These are phyloP conservation scores for Meta bourneti DNA, from an alignment of 2,888 invertebrate species.

Conservation along the genomic window DNA sequence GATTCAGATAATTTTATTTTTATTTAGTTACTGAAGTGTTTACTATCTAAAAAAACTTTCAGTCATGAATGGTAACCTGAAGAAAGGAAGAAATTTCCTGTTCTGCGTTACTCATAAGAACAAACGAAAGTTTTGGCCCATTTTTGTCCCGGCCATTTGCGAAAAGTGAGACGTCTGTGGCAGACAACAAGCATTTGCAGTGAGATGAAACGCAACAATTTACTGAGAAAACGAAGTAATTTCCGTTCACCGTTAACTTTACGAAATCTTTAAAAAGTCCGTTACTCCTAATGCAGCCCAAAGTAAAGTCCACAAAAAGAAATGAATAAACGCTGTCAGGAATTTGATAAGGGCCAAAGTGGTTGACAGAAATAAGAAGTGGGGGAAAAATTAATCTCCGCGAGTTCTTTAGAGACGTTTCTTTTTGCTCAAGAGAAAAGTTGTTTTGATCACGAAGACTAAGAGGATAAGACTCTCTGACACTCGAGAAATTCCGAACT, in stretches of 20 bases:
- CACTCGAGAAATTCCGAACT: constrained; percentile 27
- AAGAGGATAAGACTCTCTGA: constrained; percentile 38
- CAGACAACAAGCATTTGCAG: neutral
- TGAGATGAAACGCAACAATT: neutral
- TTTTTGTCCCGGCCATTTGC: too few species aligned
- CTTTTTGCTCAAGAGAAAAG: constrained; percentile 25
- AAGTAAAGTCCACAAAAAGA: constrained; percentile 3
- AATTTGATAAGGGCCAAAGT: constrained; percentile 60
- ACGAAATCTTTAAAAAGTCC: constrained; percentile 25
- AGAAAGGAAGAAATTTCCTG: too few species aligned
- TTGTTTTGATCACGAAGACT: constrained; percentile 35
- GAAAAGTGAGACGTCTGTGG: neutral
- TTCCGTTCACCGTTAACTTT: constrained; percentile 30
- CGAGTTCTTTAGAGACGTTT: constrained; percentile 32
- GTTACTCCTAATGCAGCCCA: constrained; percentile 4
- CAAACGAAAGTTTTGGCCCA: too few species aligned
- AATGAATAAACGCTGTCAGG: constrained; percentile 17
- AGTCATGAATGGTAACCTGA: too few species aligned
- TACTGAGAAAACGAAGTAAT: constrained; percentile 37
- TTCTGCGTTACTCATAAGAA: too few species aligned
- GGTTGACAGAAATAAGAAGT: constrained; percentile 53
- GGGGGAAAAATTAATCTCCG: constrained; percentile 59
- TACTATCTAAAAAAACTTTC: too few species aligned
- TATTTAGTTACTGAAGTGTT: too few species aligned
- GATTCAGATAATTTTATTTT: too few species aligned